phyloP scores from a whole-genome alignment of 1,140 invertebrate species.

The Procambarus clarkii region DNA sequence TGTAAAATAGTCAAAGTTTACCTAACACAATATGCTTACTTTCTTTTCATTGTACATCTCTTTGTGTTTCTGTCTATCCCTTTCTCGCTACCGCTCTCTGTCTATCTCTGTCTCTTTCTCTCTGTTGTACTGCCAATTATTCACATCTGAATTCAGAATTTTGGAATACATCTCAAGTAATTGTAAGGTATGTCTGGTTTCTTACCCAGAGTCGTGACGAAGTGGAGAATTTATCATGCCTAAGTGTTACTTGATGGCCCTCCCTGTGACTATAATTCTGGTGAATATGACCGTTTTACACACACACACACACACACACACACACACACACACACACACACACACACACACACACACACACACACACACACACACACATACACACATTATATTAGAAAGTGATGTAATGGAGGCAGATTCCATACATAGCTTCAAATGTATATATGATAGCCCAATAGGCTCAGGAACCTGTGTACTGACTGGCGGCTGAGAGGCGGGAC shows the following conservation, averaged over 20 bases:
- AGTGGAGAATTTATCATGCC: neutral
- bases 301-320: too few species aligned
- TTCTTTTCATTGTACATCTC: neutral
- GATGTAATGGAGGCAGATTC: too few species aligned
- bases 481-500: too few species aligned
- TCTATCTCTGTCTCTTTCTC: constrained; percentile 7
- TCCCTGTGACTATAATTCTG: neutral
- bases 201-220: neutral
- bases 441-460: too few species aligned
- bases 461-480: too few species aligned
- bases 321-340: neutral
- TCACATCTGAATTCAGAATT: neutral
- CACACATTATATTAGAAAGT: neutral
- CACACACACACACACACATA: constrained; percentile 15
- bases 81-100: constrained; percentile 11
- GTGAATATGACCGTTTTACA: neutral
- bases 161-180: neutral
- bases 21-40: too few species aligned
- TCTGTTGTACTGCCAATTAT: neutral
- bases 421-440: too few species aligned
- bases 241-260: neutral
- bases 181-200: neutral
- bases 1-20: too few species aligned
- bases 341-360: constrained; percentile 37
- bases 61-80: neutral